Base-by-base conservation (phyloP, 2,888 invertebrate species). In the Matsumyia berberina region DNA sequence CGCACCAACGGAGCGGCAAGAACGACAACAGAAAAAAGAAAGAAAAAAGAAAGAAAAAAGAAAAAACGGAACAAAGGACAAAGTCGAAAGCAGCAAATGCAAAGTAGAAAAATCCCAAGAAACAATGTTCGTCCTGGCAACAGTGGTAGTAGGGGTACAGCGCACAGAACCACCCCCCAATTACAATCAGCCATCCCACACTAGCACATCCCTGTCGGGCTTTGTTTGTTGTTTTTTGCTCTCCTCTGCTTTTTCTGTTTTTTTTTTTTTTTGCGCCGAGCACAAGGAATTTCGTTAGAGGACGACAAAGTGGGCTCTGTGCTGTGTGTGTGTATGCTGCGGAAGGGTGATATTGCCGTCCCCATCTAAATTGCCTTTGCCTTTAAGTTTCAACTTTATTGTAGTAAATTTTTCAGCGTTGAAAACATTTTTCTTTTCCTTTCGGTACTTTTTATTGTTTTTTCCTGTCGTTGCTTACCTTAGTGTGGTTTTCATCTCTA, bases 381-480 rank as follows among this genome's bases (percentile, higher is more conserved):
- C 46, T 70, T 72, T 58, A 82, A 82, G 79, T 83, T 83, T 83
- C 79, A 79, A 79, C 73, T 83, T 83, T 83, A 83, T 79, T 83
- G 79, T 79, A 69, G 77, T 72, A 78, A 72, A 64, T 62, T 62
- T 53, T 49, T 29, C 37, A 60, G 60, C 57, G 66, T 58, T 39
- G 55, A 62, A 46, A 83, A 73, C 72, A 67, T 67, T 78, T 73
- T 42, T 74, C 44, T 51, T 64, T 72, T 74, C 39, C 39, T 69
- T 73, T 51, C 60, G 24, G 33, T 2, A 15, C 6, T 29, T 35
- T 44, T 15, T 64, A 44, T 37, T 70, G 8, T 81, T 42, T 42
- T 46, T 24, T 31, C 29, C 29, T 46, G 51, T 55, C 44, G 51
- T 67, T 49, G 60, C 60, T 62, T 83, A 67, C 72, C 67, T 57